These are phyloP conservation scores for Peromyscus leucopus DNA, from an alignment of 2,113 vertebrate species.

Conservation along the genomic window DNA sequence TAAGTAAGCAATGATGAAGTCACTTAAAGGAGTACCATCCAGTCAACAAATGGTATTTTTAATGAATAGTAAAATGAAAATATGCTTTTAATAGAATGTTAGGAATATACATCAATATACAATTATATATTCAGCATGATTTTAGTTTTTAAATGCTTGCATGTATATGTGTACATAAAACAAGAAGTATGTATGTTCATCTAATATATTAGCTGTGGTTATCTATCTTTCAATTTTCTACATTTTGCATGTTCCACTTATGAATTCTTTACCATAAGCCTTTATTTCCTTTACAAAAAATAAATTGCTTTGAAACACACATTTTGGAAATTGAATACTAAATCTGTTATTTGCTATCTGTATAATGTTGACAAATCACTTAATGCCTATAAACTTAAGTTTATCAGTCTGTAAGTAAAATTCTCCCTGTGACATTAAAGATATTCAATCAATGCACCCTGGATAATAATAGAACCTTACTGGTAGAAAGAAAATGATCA, in stretches of 20 bases:
- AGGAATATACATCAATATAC: not conserved
- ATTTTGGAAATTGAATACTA: not conserved
- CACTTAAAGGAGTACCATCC: not conserved
- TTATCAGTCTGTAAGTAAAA: not conserved
- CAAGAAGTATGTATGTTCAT: not conserved
- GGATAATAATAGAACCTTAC: not conserved
- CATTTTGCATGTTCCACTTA: not conserved
- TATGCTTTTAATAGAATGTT: not conserved
- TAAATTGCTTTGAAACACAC: not conserved
- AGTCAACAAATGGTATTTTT: not conserved
- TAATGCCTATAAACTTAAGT: slow-evolving; percentile 5
- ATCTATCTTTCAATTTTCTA: not conserved
- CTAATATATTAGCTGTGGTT: not conserved
- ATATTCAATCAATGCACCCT: not conserved
- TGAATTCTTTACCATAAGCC: not conserved
- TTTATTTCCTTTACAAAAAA: not conserved
- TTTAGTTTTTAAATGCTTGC: not conserved
- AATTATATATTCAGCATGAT: not conserved
- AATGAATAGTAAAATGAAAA: not conserved
- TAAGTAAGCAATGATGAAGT: not conserved
- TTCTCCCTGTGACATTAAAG: not conserved
- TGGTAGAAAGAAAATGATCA: not conserved
- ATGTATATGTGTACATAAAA: not conserved
- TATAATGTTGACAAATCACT: not conserved
- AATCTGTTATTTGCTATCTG: not conserved